Evolutionary conservation across 2,113 vertebrate genomes (phyloP).

Genomic region (Charadrius vociferus): DNA sequence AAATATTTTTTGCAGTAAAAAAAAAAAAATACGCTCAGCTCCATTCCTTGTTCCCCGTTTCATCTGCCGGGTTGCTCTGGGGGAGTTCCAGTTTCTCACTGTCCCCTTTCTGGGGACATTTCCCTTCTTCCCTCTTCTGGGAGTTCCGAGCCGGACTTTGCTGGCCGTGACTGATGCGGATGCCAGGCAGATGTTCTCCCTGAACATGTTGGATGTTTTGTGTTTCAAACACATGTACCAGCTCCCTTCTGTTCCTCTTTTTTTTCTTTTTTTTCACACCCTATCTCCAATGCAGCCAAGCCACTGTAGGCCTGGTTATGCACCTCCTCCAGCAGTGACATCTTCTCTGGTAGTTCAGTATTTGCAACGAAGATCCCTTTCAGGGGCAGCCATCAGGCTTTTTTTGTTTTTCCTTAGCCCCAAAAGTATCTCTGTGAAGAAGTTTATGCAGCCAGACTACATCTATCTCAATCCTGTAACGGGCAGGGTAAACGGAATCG

Average conservation of each 20-base stretch:
- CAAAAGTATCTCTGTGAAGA: no score
- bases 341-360: background rate
- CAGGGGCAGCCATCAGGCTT: background rate
- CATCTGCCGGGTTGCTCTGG: background rate
- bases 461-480: background rate
- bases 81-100: fast-evolving
- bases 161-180: fast-evolving
- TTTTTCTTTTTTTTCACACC: background rate
- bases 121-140: background rate
- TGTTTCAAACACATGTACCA: background rate
- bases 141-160: background rate
- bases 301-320: background rate
- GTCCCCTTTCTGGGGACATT: background rate
- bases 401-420: background rate
- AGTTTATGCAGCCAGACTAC: no score
- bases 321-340: background rate
- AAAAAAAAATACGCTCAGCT: background rate
- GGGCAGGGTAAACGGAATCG: background rate
- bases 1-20: background rate
- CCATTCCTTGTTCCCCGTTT: background rate
- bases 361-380: background rate
- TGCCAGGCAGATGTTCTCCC: background rate
- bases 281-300: background rate
- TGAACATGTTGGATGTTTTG: fast-evolving
- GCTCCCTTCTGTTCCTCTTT: background rate